Evolutionary conservation across 1,140 invertebrate species (phyloP).

Genomic region (Nephila pilipes): DNA sequence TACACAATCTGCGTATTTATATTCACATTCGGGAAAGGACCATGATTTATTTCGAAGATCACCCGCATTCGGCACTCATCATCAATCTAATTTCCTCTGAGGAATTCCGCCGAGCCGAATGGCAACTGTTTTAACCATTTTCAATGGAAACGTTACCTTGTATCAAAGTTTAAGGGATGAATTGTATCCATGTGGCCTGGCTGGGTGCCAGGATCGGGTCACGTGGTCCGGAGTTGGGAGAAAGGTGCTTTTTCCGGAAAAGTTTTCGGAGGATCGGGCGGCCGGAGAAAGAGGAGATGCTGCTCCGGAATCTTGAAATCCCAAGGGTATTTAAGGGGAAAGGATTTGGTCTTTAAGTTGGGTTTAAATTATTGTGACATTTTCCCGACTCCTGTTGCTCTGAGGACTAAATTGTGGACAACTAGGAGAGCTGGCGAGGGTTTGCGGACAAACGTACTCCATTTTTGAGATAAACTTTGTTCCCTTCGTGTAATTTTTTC

Average conservation of each 20-base stretch:
- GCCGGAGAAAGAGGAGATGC: neutral
- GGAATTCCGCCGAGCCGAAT: neutral
- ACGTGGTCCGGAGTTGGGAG: neutral
- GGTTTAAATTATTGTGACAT: too few species aligned
- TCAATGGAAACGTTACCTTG: slow-evolving; percentile 40
- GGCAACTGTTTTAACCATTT: slow-evolving; percentile 30
- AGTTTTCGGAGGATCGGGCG: neutral
- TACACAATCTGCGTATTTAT: slow-evolving; percentile 15
- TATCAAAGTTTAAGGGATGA: neutral
- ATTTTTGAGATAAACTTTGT: too few species aligned
- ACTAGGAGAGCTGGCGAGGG: too few species aligned
- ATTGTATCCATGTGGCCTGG: slow-evolving; percentile 1
- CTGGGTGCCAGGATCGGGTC: neutral
- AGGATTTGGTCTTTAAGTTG: too few species aligned
- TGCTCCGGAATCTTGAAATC: too few species aligned
- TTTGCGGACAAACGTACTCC: too few species aligned
- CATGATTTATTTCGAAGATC: slow-evolving; percentile 44
- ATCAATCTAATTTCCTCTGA: slow-evolving; percentile 64
- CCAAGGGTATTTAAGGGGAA: too few species aligned
- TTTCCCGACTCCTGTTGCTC: too few species aligned
- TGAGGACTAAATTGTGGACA: too few species aligned
- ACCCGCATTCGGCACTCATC: slow-evolving; percentile 52
- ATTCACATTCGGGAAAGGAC: neutral
- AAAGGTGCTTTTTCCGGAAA: neutral
- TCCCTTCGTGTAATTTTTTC: too few species aligned